These are phyloP conservation scores for Glossophaga mutica DNA, from an alignment of 2,797 vertebrate genomes.

Conservation along the genomic window DNA sequence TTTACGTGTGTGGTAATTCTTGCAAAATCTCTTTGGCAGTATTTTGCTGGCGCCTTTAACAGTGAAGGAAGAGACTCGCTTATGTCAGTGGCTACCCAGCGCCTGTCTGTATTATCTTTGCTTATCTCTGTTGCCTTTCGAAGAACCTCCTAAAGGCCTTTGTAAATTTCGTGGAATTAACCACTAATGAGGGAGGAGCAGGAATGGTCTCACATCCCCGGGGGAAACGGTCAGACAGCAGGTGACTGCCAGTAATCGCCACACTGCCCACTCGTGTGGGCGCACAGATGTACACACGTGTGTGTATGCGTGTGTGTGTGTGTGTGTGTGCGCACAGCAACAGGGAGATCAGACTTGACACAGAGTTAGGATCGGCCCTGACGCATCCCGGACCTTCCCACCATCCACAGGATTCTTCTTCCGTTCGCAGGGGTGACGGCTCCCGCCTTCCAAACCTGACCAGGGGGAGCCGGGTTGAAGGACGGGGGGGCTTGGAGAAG, in stretches of 20 bases:
- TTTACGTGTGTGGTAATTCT: background rate
- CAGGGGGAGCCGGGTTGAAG: background rate
- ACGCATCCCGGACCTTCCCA: background rate
- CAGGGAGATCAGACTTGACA: background rate
- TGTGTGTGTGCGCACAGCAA: background rate
- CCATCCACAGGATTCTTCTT: background rate
- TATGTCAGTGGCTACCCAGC: background rate
- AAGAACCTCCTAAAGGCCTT: slow-evolving; percentile 1
- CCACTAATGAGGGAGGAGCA: background rate
- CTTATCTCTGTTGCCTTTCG: background rate
- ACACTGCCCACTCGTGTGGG: background rate
- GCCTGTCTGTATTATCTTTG: background rate
- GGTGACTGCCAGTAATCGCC: background rate
- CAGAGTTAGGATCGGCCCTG: background rate
- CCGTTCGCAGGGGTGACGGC: background rate
- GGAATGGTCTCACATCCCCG: background rate
- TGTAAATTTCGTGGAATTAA: background rate
- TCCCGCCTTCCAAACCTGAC: background rate
- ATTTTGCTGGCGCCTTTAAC: background rate
- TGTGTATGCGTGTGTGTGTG: background rate
- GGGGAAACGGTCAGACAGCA: background rate
- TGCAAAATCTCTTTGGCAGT: background rate
- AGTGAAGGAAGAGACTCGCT: background rate
- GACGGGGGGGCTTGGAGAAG: background rate
- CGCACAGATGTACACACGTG: background rate